Percentiles rank a stretch among this genome's conserved stretches.
phyloP scores from a whole-genome alignment of 2,797 vertebrate species.

The Aplochiton taeniatus region DNA sequence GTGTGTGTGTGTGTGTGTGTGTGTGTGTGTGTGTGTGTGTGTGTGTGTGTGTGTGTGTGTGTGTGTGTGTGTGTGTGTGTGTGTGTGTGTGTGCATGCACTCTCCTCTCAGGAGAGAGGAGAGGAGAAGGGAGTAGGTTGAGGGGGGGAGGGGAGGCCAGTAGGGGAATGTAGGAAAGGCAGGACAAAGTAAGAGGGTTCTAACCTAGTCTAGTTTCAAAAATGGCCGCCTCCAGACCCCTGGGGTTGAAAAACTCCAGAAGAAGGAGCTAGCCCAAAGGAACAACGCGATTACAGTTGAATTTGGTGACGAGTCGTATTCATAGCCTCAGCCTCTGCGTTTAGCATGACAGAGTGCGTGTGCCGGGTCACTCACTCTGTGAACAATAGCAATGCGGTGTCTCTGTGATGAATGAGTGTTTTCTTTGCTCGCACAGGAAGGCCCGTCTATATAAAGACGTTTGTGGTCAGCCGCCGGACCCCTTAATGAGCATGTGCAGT shows the following conservation, averaged over 20 bases:
- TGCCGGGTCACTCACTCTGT: conserved; percentile 17
- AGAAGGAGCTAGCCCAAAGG: background rate
- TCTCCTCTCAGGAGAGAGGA: conserved; percentile 7
- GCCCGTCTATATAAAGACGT: conserved; percentile 52
- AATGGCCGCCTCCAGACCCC: background rate
- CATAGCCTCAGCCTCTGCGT: too few relatives aligned
- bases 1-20: background rate
- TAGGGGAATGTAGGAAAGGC: too few relatives aligned
- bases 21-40: background rate
- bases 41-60: background rate
- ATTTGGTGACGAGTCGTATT: too few relatives aligned
- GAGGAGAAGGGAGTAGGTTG: conserved; percentile 3
- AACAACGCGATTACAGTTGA: too few relatives aligned
- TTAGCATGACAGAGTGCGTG: conserved; percentile 16
- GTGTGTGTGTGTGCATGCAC: background rate
- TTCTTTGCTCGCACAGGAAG: conserved; percentile 52
- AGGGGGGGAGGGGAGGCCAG: background rate
- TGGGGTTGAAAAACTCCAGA: background rate
- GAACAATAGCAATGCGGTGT: conserved; percentile 53
- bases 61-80: conserved; percentile 1
- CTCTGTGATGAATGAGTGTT: conserved; percentile 54
- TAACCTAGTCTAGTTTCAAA: conserved; percentile 18
- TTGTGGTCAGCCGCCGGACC: conserved; percentile 47
- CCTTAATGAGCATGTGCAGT: conserved; percentile 54
- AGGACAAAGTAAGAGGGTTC: conserved; percentile 8